Conservation (phyloP, 2,113 vertebrate genomes). For the Spizaetus ornatus region DNA sequence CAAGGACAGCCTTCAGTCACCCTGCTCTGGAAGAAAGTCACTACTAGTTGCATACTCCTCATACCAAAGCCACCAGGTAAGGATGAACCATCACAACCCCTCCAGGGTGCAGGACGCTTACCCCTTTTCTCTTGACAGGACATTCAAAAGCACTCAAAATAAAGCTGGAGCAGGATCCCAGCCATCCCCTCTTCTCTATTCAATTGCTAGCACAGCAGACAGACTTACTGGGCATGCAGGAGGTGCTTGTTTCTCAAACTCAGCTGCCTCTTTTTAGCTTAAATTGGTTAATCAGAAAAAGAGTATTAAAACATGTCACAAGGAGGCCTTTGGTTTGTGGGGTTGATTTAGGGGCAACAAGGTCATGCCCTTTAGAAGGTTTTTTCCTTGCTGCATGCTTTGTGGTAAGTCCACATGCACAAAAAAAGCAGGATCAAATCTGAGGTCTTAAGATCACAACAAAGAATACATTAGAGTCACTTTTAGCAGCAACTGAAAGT, state of each 20-base stretch:
- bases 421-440: background rate
- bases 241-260: background rate
- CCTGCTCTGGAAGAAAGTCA: background rate
- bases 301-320: background rate
- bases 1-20: background rate
- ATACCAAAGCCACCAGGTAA: background rate
- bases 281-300: background rate
- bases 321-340: background rate
- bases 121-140: background rate
- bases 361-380: background rate
- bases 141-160: background rate
- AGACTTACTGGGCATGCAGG: background rate
- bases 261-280: background rate
- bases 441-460: background rate
- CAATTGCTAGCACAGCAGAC: background rate
- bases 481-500: background rate
- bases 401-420: background rate
- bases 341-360: background rate
- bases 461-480: background rate
- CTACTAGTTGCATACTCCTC: background rate
- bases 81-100: background rate
- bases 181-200: background rate
- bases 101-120: background rate
- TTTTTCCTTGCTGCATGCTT: background rate
- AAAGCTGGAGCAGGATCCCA: background rate